Percentiles rank a stretch among this genome's conserved stretches.
phyloP scores from a whole-genome alignment of 2,888 invertebrate species.

The Brachyopa scutellaris region DNA sequence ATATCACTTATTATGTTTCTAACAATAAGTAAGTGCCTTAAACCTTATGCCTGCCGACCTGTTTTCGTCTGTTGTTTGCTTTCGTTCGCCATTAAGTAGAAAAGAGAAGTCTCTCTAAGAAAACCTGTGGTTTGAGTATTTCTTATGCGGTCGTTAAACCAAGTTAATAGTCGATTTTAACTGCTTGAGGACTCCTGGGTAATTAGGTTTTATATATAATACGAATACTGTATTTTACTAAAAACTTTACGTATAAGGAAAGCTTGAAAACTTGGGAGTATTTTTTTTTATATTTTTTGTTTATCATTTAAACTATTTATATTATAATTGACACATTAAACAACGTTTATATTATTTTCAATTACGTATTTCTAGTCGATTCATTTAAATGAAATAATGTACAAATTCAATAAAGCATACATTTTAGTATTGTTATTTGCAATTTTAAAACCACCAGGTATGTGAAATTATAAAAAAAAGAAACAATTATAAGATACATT shows the following conservation, averaged over 20 bases:
- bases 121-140: too few species aligned
- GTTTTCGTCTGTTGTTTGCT: too few species aligned
- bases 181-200: background rate
- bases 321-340: constrained; percentile 69
- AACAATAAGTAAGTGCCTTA: too few species aligned
- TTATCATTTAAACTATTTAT: constrained; percentile 42
- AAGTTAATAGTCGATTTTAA: background rate
- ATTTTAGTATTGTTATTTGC: constrained; percentile 7
- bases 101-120: too few species aligned
- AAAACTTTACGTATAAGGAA: constrained; percentile 6
- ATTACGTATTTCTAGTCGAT: constrained; percentile 53
- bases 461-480: background rate
- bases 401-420: constrained; percentile 17
- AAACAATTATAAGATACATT: background rate
- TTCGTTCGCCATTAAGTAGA: too few species aligned
- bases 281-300: constrained; percentile 8
- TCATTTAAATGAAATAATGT: constrained; percentile 28
- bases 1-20: too few species aligned
- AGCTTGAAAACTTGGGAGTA: constrained; percentile 28
- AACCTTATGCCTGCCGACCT: too few species aligned
- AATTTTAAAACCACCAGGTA: too few species aligned
- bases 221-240: background rate
- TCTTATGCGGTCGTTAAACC: too few species aligned
- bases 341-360: constrained; percentile 55
- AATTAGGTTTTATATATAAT: background rate